Base-by-base conservation (phyloP, 1,140 invertebrate genomes). In the Leptestheria dahalacensis region DNA sequence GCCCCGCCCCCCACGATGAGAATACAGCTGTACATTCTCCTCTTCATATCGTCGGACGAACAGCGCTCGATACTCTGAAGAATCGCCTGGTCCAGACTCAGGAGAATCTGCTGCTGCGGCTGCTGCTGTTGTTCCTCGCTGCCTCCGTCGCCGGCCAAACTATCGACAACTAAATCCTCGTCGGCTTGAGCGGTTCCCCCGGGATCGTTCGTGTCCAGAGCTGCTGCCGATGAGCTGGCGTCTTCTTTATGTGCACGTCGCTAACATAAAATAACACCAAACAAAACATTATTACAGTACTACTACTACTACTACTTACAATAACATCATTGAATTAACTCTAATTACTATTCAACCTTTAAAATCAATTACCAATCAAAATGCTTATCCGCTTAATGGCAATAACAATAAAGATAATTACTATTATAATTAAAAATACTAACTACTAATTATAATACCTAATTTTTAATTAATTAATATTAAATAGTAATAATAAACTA, bases 21-120 rank as follows among this genome's bases (percentile, higher is more conserved):
- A 63, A 97, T 88, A 67, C 85, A 91, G 57, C 85, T 88, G 67
- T 92, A 95, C 90, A 97, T 93, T 74, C 92, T 91, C 21, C 87
- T 76, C 73, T 93, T 94, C 41, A 94, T 72, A 64, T 97, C 92
- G 62, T 94, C 91, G 24, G 77, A 83, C 3, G 79, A 80, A 74
- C 90, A 94, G 67, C 85, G 79, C 65, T 94, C 91, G 62, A 97
- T 94, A 66, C 90, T 89, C 68, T 91, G 86, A 15, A 95, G 72
- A 63, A 96, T 84, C 1, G 91, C 91, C 67, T 91, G 85, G 74
- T 96, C 91, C 23, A 97, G 70, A 2, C 88, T 84, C 58, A 95
- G 72, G 6, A 95, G 77, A 23, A 33, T 64, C 65, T 61, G 58
- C 62, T 47, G 65, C 76, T 10, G 82, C 71, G 56, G 83, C 83